Base-by-base conservation (phyloP, 1,140 invertebrate genomes). In the Drosophila kanapiae region DNA sequence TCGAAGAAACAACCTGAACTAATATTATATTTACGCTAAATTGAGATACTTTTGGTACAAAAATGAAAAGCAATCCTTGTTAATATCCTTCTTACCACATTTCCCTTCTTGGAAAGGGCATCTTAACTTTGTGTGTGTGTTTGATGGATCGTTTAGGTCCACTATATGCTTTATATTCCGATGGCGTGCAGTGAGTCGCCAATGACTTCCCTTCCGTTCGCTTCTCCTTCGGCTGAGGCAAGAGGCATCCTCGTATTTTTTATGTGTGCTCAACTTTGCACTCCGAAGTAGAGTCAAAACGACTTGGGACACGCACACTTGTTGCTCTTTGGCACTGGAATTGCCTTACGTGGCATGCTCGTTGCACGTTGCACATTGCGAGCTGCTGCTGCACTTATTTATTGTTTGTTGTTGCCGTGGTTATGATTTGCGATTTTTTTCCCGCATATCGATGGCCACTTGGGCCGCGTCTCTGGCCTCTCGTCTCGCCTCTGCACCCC, bases 251-350 rank as follows among this genome's bases (percentile, higher is more conserved):
- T 71, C 64, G 62, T 57, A 60, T 74, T 60, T 68, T 40, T 72
- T 72, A 49, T 72, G 51, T 74, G 69, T 72, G 77, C 86, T 88
- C 85, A 88, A 88, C 85, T 88, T 88, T 88, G 85, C 85, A 88
- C 85, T 90, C 85, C 85, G 58, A 40, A 56, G 53, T 68, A 51
- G 29, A 61, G 78, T 75, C 79, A 90, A 74, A 88, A 90, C 82
- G 85, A 88, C 85, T 88, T 88, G 85, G 80, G 82, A 88, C 85
- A 88, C 85, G 85, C 85, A 88, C 85, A 85, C 81, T 88, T 81
- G 84, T 88, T 88, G 84, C 74, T 81, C 78, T 81, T 88, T 80
- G 56, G 68, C 77, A 77, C 63, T 75, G 56, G 56, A 48, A 62
- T 78, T 78, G 70, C 80, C 74, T 78, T 82, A 54, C 38, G 61